A percentile compares a stretch with the other conserved stretches of the same genome.
phyloP scores from a whole-genome alignment of 2,888 invertebrate genomes.

The Epinotia demarniana region DNA sequence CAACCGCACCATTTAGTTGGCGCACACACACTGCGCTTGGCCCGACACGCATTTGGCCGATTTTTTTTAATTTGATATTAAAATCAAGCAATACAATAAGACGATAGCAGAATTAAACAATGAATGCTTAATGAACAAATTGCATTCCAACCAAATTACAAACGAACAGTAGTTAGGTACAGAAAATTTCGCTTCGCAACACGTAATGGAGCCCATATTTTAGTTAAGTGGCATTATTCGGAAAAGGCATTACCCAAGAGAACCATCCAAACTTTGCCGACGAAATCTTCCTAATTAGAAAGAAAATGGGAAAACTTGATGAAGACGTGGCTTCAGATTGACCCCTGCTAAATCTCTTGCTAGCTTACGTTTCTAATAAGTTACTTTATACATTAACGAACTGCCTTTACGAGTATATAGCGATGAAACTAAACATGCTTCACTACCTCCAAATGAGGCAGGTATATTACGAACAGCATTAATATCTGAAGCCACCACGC shows the following conservation, averaged over 20 bases:
- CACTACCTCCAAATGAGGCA: too few relatives aligned
- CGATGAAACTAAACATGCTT: neutral
- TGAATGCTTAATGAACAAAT: neutral
- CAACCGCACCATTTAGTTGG: too few relatives aligned
- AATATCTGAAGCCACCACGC: too few relatives aligned
- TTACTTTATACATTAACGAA: neutral
- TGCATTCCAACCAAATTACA: slow-evolving; percentile 6
- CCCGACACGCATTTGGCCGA: too few relatives aligned
- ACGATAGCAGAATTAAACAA: neutral
- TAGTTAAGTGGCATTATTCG: slow-evolving; percentile 30
- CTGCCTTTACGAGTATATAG: neutral
- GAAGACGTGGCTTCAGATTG: slow-evolving; percentile 42
- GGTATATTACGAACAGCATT: too few relatives aligned
- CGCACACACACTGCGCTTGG: too few relatives aligned
- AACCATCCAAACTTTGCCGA: slow-evolving; percentile 50
- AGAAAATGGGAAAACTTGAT: slow-evolving; percentile 58
- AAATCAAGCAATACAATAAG: neutral
- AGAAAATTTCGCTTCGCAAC: slow-evolving; percentile 21
- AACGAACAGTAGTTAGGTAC: neutral
- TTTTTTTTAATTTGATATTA: neutral
- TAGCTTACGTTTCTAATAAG: neutral
- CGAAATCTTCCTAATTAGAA: slow-evolving; percentile 56
- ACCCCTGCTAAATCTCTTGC: slow-evolving; percentile 14
- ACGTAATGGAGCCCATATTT: slow-evolving; percentile 30
- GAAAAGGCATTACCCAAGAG: slow-evolving; percentile 41